Evolutionary conservation across 1,140 invertebrate species (phyloP).

Genomic region (Drosophila sp.): DNA sequence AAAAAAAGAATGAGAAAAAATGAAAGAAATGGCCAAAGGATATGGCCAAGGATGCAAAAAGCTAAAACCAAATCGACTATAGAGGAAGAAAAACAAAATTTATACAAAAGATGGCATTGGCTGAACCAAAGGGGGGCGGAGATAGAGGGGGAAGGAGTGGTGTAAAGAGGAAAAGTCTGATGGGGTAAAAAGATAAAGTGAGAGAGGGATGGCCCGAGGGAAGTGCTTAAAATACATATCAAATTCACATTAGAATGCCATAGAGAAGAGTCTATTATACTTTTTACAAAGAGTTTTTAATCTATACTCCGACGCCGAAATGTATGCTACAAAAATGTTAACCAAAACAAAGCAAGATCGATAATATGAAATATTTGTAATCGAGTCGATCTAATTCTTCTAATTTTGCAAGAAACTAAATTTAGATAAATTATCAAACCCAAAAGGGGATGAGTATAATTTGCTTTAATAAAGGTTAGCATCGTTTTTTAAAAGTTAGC

Average conservation of each 20-base stretch:
- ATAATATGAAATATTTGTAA: too few relatives aligned
- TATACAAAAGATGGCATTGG: conserved; percentile 55
- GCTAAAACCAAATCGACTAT: conserved; percentile 6
- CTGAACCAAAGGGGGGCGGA: not conserved
- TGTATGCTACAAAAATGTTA: too few relatives aligned
- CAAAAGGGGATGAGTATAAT: too few relatives aligned
- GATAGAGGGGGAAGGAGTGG: not conserved
- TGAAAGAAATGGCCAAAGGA: conserved; percentile 35
- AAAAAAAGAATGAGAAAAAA: conserved; percentile 6
- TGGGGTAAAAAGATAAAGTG: not conserved
- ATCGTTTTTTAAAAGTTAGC: too few relatives aligned
- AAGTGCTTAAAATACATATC: conserved; percentile 22
- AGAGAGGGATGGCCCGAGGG: not conserved
- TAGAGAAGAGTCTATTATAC: not conserved
- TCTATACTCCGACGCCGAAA: too few relatives aligned
- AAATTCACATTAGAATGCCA: conserved; percentile 23
- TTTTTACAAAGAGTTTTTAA: not conserved
- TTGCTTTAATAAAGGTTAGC: too few relatives aligned
- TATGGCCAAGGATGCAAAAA: conserved; percentile 19
- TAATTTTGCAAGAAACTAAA: too few relatives aligned
- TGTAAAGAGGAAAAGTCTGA: not conserved
- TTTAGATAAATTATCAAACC: too few relatives aligned
- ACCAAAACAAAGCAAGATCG: too few relatives aligned
- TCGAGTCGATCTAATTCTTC: too few relatives aligned
- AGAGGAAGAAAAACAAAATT: conserved; percentile 23